A percentile compares a stretch with the other conserved stretches of the same genome.
Conservation (phyloP, 2,797 vertebrate genomes). For the Leptatherina wallacei region DNA sequence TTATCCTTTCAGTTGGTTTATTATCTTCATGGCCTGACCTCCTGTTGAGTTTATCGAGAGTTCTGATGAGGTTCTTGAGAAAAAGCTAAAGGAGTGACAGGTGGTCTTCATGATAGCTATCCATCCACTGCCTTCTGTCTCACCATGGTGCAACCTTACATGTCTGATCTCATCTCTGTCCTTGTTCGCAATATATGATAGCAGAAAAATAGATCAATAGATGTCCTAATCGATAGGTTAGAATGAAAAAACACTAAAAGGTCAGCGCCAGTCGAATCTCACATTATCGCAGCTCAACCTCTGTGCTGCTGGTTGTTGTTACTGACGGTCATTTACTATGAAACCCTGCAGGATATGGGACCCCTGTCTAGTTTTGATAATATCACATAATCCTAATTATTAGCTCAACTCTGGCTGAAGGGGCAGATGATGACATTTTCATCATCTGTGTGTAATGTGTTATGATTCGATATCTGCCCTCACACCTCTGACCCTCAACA, state of each 20-base stretch:
- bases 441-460: constrained; percentile 66
- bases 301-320: constrained; percentile 50
- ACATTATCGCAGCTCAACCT: constrained; percentile 57
- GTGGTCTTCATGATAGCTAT: constrained; percentile 65
- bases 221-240: constrained; percentile 75
- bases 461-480: constrained; percentile 67
- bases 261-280: constrained; percentile 61
- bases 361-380: constrained; percentile 59
- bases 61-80: constrained; percentile 57
- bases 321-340: constrained; percentile 59
- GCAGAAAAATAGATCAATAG: constrained; percentile 69
- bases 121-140: constrained; percentile 47
- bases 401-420: constrained; percentile 63
- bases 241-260: constrained; percentile 65
- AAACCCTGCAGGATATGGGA: constrained; percentile 47
- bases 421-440: constrained; percentile 60
- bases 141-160: constrained; percentile 41
- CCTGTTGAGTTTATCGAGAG: constrained; percentile 63
- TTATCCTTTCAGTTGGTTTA: constrained; percentile 56
- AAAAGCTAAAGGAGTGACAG: constrained; percentile 62
- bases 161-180: constrained; percentile 56
- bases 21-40: constrained; percentile 54
- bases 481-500: constrained; percentile 71
- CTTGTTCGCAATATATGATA: constrained; percentile 52
- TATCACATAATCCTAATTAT: constrained; percentile 77